A percentile compares a stretch with the other conserved stretches of the same genome.
phyloP scores from a whole-genome alignment of 2,797 vertebrate genomes.

The Fratercula arctica region DNA sequence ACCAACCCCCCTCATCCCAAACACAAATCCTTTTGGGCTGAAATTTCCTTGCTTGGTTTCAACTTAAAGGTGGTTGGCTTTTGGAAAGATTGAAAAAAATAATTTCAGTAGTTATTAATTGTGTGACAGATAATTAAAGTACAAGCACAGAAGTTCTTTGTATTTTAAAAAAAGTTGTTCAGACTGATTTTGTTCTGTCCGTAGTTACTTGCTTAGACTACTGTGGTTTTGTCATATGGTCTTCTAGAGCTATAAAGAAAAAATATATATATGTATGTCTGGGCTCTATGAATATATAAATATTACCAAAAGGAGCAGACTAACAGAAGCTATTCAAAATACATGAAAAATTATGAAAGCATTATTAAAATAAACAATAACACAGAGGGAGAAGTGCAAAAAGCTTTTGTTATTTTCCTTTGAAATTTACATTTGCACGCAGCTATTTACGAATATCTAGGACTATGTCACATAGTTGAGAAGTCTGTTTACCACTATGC shows the following conservation, averaged over 20 bases:
- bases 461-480: neutral
- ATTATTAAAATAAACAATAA: neutral
- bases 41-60: neutral
- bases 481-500: neutral
- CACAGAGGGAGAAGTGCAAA: neutral
- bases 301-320: neutral
- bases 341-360: neutral
- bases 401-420: neutral
- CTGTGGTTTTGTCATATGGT: neutral
- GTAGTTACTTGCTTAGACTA: neutral
- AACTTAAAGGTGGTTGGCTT: neutral
- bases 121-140: neutral
- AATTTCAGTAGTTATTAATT: neutral
- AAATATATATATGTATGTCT: neutral
- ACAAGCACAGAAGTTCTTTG: neutral
- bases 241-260: neutral
- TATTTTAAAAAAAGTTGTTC: neutral
- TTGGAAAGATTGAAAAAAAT: neutral
- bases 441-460: neutral
- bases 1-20: fast-evolving
- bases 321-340: neutral
- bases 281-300: neutral
- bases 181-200: neutral
- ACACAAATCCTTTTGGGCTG: neutral
- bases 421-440: neutral